phyloP scores from a whole-genome alignment of 2,888 invertebrate species.

The Creontiades dilutus region DNA sequence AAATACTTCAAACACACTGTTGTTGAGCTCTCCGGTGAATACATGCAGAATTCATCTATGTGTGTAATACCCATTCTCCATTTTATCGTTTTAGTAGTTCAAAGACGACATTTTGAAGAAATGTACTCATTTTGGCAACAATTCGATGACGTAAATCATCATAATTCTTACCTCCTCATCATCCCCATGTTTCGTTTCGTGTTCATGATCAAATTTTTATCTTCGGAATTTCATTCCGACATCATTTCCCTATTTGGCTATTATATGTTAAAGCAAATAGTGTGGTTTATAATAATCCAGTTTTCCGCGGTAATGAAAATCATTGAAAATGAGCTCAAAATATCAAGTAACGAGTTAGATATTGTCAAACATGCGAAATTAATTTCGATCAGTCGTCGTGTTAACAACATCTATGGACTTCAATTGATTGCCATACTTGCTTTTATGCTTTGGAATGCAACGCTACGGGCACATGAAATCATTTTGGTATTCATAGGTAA shows the following conservation, averaged over 20 bases:
- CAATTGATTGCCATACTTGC: not conserved
- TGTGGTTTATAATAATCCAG: not conserved
- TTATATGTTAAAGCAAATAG: not conserved
- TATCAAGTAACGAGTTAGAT: not conserved
- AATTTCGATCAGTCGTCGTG: not conserved
- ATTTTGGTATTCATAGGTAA: not conserved
- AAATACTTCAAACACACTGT: not conserved
- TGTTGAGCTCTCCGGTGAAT: not conserved
- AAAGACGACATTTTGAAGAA: not conserved
- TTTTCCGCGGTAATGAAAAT: not conserved
- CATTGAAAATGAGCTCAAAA: not conserved
- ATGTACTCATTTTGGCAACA: not conserved
- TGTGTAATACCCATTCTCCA: not conserved
- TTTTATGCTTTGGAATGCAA: not conserved
- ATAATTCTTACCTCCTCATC: not conserved
- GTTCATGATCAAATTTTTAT: not conserved
- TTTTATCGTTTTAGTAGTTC: not conserved
- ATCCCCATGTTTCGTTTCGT: not conserved
- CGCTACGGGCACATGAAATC: not conserved
- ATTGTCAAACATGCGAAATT: not conserved
- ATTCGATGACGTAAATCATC: not conserved
- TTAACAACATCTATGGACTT: not conserved
- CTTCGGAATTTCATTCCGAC: not conserved
- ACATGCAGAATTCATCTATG: not conserved
- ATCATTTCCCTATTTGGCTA: not conserved